phyloP scores from a whole-genome alignment of 2,113 vertebrate genomes.

The Corapipo altera region DNA sequence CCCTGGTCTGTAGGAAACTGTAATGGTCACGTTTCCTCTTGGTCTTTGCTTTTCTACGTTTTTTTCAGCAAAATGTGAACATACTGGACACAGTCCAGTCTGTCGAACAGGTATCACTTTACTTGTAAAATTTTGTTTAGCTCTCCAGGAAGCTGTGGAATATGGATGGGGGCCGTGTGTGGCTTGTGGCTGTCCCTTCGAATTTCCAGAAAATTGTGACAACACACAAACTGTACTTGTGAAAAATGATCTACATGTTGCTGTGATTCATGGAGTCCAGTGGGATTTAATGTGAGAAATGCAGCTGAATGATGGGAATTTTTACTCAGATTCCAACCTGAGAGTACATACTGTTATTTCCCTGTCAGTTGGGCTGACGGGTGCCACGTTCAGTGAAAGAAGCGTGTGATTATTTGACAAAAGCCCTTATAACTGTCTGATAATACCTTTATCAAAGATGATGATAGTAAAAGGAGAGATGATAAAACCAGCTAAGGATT shows the following conservation, averaged over 20 bases:
- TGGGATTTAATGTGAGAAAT: background rate
- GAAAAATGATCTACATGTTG: background rate
- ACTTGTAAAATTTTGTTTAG: background rate
- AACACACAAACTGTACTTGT: background rate
- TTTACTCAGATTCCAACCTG: background rate
- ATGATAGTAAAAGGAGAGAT: background rate
- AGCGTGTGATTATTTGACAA: background rate
- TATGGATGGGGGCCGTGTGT: rapidly evolving
- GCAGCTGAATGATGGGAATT: background rate
- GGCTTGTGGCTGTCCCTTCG: background rate
- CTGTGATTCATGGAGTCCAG: background rate
- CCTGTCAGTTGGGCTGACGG: background rate
- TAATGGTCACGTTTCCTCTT: background rate
- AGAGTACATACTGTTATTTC: background rate
- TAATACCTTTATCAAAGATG: background rate
- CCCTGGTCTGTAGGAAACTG: background rate
- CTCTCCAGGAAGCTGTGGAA: background rate
- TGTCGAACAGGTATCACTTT: background rate
- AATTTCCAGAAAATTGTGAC: background rate
- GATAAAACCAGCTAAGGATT: background rate
- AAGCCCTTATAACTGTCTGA: background rate
- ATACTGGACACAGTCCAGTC: background rate
- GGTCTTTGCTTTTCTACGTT: background rate
- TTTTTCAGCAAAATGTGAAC: background rate
- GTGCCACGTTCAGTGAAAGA: background rate